These are phyloP conservation scores for Ammodytes marinus DNA, from an alignment of 2,113 vertebrate species.

Conservation along the genomic window DNA sequence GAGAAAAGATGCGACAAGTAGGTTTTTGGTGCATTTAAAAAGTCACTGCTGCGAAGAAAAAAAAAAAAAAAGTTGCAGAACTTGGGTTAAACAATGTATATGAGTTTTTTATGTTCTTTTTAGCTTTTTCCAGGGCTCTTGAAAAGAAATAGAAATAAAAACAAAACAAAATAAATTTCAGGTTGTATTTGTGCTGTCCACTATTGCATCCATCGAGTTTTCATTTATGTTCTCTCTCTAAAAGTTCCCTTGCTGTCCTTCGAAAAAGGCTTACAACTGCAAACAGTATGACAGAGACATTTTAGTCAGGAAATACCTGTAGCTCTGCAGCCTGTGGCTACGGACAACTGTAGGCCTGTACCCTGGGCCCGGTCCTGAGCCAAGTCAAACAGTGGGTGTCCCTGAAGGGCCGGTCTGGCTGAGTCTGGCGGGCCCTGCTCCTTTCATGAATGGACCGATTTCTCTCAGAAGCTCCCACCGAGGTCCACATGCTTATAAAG, in stretches of 20 bases:
- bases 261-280: slow-evolving; percentile 77
- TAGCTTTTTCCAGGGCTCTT: slow-evolving; percentile 29
- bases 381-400: slow-evolving; percentile 81
- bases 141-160: slow-evolving; percentile 31
- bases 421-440: slow-evolving; percentile 53
- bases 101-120: slow-evolving; percentile 70
- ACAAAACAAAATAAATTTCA: slow-evolving; percentile 10
- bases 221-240: slow-evolving; percentile 81
- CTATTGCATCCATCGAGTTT: slow-evolving; percentile 83
- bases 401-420: slow-evolving; percentile 70
- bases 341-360: slow-evolving; percentile 80
- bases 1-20: slow-evolving; percentile 57
- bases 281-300: slow-evolving; percentile 71
- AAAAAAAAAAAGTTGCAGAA: slow-evolving; percentile 44
- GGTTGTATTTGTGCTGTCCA: slow-evolving; percentile 34
- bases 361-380: slow-evolving; percentile 49
- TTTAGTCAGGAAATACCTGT: slow-evolving; percentile 80
- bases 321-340: slow-evolving; percentile 70
- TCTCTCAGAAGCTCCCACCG: slow-evolving; percentile 71
- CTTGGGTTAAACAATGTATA: slow-evolving; percentile 31
- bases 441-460: slow-evolving; percentile 80
- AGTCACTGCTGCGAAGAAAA: slow-evolving; percentile 32
- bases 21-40: slow-evolving; percentile 50
- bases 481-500: slow-evolving; percentile 71
- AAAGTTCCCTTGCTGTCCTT: slow-evolving; percentile 87